Evolutionary conservation across 2,113 vertebrate genomes (phyloP), one percentile per base, ranked within the genome.

Genomic region (Cynoglossus semilaevis): DNA sequence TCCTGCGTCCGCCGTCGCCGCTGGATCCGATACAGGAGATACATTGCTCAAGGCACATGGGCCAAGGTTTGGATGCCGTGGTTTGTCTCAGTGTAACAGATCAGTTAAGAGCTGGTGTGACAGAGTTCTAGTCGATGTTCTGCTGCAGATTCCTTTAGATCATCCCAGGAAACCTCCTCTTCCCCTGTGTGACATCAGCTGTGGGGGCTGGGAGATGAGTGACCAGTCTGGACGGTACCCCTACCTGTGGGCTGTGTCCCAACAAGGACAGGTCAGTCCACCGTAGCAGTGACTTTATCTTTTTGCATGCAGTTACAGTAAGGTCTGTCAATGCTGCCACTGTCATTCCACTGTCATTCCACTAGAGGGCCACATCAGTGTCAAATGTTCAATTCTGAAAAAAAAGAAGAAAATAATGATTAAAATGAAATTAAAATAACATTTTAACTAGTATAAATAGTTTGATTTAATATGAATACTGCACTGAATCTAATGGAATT

Each of bases 11-110:
- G 96, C 52, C 93, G 96, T 38, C 88, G 96, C 49, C 89, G 95
- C 53, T 99, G 96, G 96, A 95, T 97, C 81, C 93, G 96, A 62
- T 95, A 98, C 80, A 90, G 96, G 81, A 93, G 93, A 93, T 99
- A 97, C 78, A 93, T 89, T 46, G 92, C 94, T 12, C 91, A 91
- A 42, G 94, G 96, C 3, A 1, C 77, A 43, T 99, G 96, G 96
- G 94, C 95, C 0, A 95, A 97, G 94, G 96, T 92, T 55, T 60
- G 73, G 17, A 43, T 18, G 1, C 22, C 50, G 37, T 41, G 38
- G 11, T 50, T 2, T 34, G 3, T 41, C 29, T 1, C 16, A 18
- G 10, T 11, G 53, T 14, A 43, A 9, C 38, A 14, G 8, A 10
- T 56, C 12, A 9, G 42, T 6, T 36, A 9, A 16, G 37, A 46